Evolutionary conservation across 1,140 invertebrate species (phyloP).

Genomic region (Drosophila oshimai): DNA sequence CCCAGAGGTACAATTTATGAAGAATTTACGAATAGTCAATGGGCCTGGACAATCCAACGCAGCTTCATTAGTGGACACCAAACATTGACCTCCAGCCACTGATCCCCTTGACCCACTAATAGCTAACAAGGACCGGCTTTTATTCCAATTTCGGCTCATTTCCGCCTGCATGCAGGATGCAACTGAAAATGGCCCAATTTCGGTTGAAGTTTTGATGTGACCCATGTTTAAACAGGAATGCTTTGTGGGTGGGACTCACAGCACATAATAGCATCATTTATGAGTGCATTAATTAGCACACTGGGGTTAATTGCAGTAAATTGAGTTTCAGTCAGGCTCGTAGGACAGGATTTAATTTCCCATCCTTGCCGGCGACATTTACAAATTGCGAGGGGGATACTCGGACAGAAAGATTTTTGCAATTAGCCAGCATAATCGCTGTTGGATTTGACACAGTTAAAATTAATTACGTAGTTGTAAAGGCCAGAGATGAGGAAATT

Average conservation of each 20-base stretch:
- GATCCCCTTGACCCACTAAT: slow-evolving; percentile 38
- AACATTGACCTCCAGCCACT: no score
- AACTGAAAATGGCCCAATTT: slow-evolving; percentile 23
- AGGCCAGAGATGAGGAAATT: no score
- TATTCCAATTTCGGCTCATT: slow-evolving; percentile 67
- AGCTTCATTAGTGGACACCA: slow-evolving; percentile 9
- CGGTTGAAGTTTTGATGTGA: slow-evolving; percentile 43
- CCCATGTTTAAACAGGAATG: no score
- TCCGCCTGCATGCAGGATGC: slow-evolving; percentile 54
- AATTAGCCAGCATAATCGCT: slow-evolving; percentile 78
- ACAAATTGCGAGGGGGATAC: slow-evolving; percentile 62
- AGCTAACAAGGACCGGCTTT: slow-evolving; percentile 6
- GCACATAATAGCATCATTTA: slow-evolving; percentile 80
- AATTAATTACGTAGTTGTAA: no score
- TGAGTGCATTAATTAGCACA: slow-evolving; percentile 81
- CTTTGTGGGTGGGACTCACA: no score
- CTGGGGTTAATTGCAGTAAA: slow-evolving; percentile 77
- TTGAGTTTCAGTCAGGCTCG: slow-evolving; percentile 49
- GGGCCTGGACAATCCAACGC: no score
- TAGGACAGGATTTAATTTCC: slow-evolving; percentile 6
- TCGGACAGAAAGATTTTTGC: slow-evolving; percentile 59
- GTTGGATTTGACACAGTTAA: slow-evolving; percentile 81
- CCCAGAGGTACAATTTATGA: slow-evolving; percentile 28
- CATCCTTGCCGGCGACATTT: slow-evolving; percentile 57
- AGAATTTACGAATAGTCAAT: no score